phyloP scores from a whole-genome alignment of 2,888 invertebrate species.

The Schrankia costaestrigalis region DNA sequence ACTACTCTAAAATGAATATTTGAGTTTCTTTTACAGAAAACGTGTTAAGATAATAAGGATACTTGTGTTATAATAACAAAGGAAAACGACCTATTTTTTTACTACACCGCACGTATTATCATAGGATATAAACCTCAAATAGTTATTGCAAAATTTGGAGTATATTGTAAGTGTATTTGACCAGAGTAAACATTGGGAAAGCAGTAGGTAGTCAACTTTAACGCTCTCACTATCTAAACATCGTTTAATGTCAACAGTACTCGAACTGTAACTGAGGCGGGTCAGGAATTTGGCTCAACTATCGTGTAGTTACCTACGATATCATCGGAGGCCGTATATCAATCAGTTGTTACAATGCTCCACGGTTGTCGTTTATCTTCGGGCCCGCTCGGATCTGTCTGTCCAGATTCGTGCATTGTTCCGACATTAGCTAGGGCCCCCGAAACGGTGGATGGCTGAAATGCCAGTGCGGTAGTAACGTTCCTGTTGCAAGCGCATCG shows the following conservation, averaged over 20 bases:
- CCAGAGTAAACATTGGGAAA: conserved; percentile 51
- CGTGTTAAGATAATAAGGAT: conserved; percentile 1
- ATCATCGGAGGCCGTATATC: conserved; percentile 74
- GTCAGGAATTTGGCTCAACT: conserved; percentile 66
- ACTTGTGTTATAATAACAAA: conserved; percentile 4
- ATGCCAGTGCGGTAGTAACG: conserved; percentile 66
- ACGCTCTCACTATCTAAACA: conserved; percentile 63
- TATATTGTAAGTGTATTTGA: conserved; percentile 38
- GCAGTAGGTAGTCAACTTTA: conserved; percentile 50
- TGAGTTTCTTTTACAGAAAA: conserved; percentile 1
- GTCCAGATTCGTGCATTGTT: conserved; percentile 79
- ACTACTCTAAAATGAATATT: conserved; percentile 1
- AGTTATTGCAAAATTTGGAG: conserved; percentile 31
- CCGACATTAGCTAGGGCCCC: conserved; percentile 69
- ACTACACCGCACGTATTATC: conserved; percentile 23
- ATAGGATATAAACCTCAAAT: conserved; percentile 20
- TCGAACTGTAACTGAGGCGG: conserved; percentile 72
- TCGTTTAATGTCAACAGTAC: conserved; percentile 72
- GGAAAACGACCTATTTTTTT: conserved; percentile 17
- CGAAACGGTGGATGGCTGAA: conserved; percentile 74
- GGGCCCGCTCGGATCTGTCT: conserved; percentile 70
- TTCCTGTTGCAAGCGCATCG: conserved; percentile 64
- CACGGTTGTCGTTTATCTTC: conserved; percentile 78
- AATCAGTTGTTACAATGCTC: conserved; percentile 78
- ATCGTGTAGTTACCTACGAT: conserved; percentile 61